These are phyloP conservation scores for Andrena fulva DNA, from an alignment of 2,888 invertebrate genomes.

Conservation along the genomic window DNA sequence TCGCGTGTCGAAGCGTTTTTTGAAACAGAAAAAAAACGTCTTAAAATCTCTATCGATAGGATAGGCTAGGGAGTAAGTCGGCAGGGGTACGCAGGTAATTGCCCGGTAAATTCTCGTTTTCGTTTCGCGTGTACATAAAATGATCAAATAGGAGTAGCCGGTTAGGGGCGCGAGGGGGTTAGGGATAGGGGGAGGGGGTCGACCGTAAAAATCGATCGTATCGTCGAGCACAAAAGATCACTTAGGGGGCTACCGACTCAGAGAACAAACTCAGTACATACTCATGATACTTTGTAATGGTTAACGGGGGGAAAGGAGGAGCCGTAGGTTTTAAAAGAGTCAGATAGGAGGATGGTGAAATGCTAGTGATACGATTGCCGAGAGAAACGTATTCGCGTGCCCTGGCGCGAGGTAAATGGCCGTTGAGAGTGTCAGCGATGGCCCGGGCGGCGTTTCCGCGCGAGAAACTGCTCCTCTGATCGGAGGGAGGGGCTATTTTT, in stretches of 20 bases:
- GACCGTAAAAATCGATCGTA: slow-evolving; percentile 37
- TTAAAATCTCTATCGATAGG: slow-evolving; percentile 72
- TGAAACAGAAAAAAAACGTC: not conserved
- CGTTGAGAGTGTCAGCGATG: not conserved
- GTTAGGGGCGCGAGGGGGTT: too few relatives aligned
- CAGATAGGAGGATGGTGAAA: not conserved
- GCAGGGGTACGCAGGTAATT: not conserved
- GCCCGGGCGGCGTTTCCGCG: not conserved
- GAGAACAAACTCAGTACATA: slow-evolving; percentile 57
- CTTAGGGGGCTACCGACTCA: slow-evolving; percentile 38
- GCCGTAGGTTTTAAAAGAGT: slow-evolving; percentile 61
- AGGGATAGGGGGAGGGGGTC: slow-evolving; percentile 17
- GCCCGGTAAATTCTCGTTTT: slow-evolving; percentile 23
- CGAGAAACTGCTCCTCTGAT: not conserved
- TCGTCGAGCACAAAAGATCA: slow-evolving; percentile 70
- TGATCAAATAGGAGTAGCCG: slow-evolving; percentile 48
- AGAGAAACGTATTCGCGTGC: not conserved
- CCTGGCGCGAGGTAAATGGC: not conserved
- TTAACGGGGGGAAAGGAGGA: slow-evolving; percentile 45
- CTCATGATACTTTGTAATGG: slow-evolving; percentile 71
- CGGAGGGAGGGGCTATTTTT: not conserved
- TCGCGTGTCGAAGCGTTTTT: slow-evolving; percentile 68
- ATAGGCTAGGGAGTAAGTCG: slow-evolving; percentile 29
- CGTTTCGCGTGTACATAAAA: slow-evolving; percentile 75
- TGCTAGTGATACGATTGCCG: slow-evolving; percentile 43